phyloP scores from a whole-genome alignment of 2,113 vertebrate species.

The Indicator indicator region DNA sequence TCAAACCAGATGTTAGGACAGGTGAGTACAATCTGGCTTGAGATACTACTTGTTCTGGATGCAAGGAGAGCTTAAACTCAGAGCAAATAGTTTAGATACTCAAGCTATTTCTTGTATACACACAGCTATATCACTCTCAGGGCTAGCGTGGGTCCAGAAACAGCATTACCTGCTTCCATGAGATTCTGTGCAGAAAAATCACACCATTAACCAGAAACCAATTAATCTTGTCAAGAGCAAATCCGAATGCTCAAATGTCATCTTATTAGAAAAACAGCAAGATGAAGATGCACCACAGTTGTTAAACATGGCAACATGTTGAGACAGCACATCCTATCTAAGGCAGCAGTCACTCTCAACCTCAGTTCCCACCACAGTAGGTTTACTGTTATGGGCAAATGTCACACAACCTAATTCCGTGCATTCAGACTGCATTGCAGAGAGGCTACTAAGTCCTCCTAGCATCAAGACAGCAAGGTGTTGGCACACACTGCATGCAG shows the following conservation, averaged over 20 bases:
- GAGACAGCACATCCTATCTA: rapidly evolving
- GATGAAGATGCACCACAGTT: background rate
- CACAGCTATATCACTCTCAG: rapidly evolving
- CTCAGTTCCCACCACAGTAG: background rate
- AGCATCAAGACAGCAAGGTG: background rate
- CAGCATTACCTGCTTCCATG: background rate
- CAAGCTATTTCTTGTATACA: background rate
- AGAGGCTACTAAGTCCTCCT: background rate
- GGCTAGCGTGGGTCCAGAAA: background rate
- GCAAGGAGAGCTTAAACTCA: background rate
- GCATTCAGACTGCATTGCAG: rapidly evolving
- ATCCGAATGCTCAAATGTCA: background rate
- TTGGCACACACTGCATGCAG: background rate
- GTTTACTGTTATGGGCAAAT: background rate
- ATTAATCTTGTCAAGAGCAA: background rate
- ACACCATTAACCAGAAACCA: background rate
- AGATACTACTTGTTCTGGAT: background rate
- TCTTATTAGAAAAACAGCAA: background rate
- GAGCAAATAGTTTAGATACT: background rate
- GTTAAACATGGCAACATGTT: background rate
- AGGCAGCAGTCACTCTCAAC: background rate
- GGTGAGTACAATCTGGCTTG: background rate
- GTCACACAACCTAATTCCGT: background rate
- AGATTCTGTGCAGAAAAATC: background rate
- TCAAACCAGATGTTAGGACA: background rate